Conservation (phyloP, 1,140 invertebrate genomes). For the Dysdera silvatica region DNA sequence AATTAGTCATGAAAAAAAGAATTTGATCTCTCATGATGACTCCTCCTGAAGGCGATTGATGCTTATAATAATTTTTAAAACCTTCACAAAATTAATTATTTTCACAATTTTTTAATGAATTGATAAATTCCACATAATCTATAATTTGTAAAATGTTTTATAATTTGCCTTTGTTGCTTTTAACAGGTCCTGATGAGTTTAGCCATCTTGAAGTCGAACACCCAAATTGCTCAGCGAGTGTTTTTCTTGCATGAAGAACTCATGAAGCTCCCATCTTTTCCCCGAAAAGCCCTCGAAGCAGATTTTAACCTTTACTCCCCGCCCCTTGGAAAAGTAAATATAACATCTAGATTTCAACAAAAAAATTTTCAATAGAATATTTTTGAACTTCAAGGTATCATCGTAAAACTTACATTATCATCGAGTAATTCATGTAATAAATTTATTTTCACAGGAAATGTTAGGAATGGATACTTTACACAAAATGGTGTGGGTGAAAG, state of each 20-base stretch:
- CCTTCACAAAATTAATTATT: neutral
- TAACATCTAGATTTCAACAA: neutral
- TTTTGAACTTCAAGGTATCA: neutral
- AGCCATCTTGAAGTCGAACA: slow-evolving; percentile 37
- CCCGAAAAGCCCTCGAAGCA: slow-evolving; percentile 91
- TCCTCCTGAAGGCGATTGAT: too few relatives aligned
- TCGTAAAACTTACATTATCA: neutral
- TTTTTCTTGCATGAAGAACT: slow-evolving; percentile 99
- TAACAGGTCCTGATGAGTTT: slow-evolving; percentile 35
- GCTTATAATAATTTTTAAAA: neutral
- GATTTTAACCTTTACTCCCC: slow-evolving; percentile 91
- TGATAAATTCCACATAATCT: too few relatives aligned
- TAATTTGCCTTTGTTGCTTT: neutral
- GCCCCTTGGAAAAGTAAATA: slow-evolving; percentile 68
- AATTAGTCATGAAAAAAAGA: too few relatives aligned
- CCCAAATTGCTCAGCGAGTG: slow-evolving; percentile 79
- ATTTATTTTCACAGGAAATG: slow-evolving; percentile 59
- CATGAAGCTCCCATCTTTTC: slow-evolving; percentile 96
- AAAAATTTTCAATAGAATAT: neutral
- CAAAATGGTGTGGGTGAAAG: slow-evolving; percentile 94
- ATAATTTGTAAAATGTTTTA: too few relatives aligned
- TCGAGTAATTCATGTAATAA: neutral
- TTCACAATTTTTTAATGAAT: neutral
- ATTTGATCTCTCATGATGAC: too few relatives aligned
- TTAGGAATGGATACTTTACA: slow-evolving; percentile 91